Percentiles rank a stretch among this genome's conserved stretches.
Evolutionary conservation across 2,888 invertebrate species (phyloP).

Genomic region (Trachelus tabidus): DNA sequence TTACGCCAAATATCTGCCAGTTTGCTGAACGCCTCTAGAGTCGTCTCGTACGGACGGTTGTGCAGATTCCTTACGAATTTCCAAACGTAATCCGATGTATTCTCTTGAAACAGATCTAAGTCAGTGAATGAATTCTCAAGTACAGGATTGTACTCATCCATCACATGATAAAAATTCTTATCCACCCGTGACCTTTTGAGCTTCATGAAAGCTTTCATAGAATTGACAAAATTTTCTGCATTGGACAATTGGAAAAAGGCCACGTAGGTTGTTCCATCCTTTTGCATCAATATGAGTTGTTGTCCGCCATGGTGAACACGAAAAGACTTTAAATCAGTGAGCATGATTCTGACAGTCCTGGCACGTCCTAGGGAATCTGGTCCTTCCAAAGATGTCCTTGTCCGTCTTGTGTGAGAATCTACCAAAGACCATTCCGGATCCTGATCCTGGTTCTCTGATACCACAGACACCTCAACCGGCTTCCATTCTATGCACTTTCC

Average conservation of each 20-base stretch:
- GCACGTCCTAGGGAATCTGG: constrained; percentile 63
- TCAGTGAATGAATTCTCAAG: constrained; percentile 89
- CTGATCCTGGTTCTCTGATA: constrained; percentile 81
- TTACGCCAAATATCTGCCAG: constrained; percentile 81
- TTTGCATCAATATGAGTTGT: constrained; percentile 75
- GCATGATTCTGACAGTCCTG: constrained; percentile 70
- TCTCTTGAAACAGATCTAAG: constrained; percentile 82
- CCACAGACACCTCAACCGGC: constrained; percentile 82
- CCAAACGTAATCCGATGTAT: constrained; percentile 76
- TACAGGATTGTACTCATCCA: constrained; percentile 74
- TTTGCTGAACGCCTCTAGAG: constrained; percentile 88
- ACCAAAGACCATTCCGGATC: constrained; percentile 84
- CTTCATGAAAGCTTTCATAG: constrained; percentile 73
- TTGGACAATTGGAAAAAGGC: constrained; percentile 89
- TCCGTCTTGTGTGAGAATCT: constrained; percentile 77
- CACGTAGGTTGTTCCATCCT: constrained; percentile 78
- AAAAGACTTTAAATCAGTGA: constrained; percentile 76
- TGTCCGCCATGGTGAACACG: constrained; percentile 70
- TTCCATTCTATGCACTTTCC: constrained; percentile 85
- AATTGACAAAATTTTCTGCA: constrained; percentile 79
- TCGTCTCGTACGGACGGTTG: constrained; percentile 83
- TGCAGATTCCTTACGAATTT: constrained; percentile 71
- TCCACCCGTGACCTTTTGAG: constrained; percentile 79
- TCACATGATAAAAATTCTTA: constrained; percentile 77
- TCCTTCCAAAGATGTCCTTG: constrained; percentile 68